A percentile compares a stretch with the other conserved stretches of the same genome.
Evolutionary conservation across 2,888 invertebrate species (phyloP).

Genomic region (Polylopha cassiicola): DNA sequence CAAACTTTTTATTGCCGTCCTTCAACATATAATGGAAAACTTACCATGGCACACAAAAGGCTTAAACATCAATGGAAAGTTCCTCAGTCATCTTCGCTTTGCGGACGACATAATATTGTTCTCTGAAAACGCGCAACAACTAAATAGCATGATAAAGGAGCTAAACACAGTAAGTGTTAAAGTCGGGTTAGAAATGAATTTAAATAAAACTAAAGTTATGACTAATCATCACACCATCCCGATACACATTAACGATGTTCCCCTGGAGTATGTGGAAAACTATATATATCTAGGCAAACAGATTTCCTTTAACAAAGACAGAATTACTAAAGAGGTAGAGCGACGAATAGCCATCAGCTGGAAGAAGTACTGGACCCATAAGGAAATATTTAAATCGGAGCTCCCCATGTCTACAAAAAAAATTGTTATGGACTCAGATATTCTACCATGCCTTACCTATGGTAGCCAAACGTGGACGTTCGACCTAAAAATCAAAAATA

Average conservation of each 20-base stretch:
- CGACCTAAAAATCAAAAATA: not conserved
- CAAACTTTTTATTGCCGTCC: not conserved
- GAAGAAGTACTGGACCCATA: constrained; percentile 14
- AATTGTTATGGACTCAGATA: not conserved
- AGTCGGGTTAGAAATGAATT: not conserved
- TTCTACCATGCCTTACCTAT: not conserved
- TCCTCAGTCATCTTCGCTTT: not conserved
- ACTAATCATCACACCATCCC: not conserved
- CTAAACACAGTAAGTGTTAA: not conserved
- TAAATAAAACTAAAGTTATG: constrained; percentile 7
- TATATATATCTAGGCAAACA: constrained; percentile 1
- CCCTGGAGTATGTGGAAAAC: not conserved
- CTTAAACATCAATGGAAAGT: not conserved
- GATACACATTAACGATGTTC: not conserved
- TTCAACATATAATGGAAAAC: not conserved
- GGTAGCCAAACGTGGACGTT: not conserved
- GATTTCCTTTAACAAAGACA: constrained; percentile 9
- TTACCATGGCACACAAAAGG: not conserved
- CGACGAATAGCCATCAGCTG: constrained; percentile 9
- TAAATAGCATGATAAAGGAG: not conserved
- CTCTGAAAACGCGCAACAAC: not conserved
- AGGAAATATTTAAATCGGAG: constrained; percentile 16
- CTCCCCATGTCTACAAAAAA: not conserved
- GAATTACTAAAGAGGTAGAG: constrained; percentile 4
- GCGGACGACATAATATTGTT: not conserved